Percentiles rank a stretch among this genome's conserved stretches.
Conservation (phyloP, 2,888 invertebrate genomes). For the Rhopalosiphum nymphaeae region DNA sequence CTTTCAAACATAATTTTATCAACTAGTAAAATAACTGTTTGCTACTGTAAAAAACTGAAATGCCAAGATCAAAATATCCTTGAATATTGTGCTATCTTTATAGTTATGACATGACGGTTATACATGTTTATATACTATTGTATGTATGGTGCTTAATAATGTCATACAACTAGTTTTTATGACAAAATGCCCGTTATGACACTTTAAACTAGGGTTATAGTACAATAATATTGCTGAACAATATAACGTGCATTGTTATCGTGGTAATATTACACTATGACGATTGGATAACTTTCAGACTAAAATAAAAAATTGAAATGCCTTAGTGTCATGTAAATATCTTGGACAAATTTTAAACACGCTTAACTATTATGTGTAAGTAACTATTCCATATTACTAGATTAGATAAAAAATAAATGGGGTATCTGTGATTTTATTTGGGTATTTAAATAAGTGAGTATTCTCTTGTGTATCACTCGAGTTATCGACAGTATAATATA, state of each 20-base stretch:
- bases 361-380: not conserved
- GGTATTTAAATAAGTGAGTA: not conserved
- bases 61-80: not conserved
- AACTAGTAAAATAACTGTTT: not conserved
- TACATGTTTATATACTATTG: not conserved
- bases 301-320: not conserved
- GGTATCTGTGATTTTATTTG: not conserved
- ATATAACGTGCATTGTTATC: not conserved
- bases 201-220: slow-evolving; percentile 11
- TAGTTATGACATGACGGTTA: not conserved
- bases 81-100: not conserved
- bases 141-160: slow-evolving; percentile 2
- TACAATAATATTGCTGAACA: not conserved
- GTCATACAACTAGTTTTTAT: slow-evolving; percentile 9
- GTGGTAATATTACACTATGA: not conserved
- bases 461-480: not conserved
- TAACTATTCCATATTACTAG: not conserved
- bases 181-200: slow-evolving; percentile 4
- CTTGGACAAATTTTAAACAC: not conserved
- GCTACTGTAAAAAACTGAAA: not conserved
- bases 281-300: not conserved
- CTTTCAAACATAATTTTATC: not conserved
- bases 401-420: not conserved
- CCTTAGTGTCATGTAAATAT: not conserved
- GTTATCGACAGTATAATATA: not conserved